Evolutionary conservation across 2,113 vertebrate species (phyloP), one percentile per base, ranked within the genome.

Genomic region (Dromas ardeola): DNA sequence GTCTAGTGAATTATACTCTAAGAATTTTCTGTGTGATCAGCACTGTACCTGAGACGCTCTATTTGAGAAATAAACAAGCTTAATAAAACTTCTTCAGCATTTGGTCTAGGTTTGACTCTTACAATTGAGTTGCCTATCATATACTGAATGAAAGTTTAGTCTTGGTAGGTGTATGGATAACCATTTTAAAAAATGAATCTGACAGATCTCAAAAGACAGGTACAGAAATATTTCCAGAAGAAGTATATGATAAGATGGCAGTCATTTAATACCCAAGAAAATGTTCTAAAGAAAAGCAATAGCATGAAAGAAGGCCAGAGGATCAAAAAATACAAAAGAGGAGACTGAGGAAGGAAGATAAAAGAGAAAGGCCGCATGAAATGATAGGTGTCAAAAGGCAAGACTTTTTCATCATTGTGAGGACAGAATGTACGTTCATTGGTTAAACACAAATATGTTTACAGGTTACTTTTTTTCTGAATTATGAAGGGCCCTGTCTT

Each of bases 1-100:
- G 76, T 80, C 63, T 76, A 71, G 67, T 96, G 96, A 93, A 91
- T 98, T 97, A 86, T 74, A 45, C 81, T 74, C 29, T 7, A 67
- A 81, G 59, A 79, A n/a, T 45, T 62, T 76, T 80, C 9, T 14
- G 0, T 62, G 49, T 62, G 40, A 52, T 88, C 76, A 73, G 49
- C 45, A 53, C 19, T 42, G 38, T 69, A 56, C 32, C 32, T 23
- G 15, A 81, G 61, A 47, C 11, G 25, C 26, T 72, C 0, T 0
- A 32, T 87, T 79, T 84, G 52, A 85, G 69, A 91, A 93, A 72
- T 81, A 73, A 84, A 78, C 13, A 83, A 90, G 12, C 50, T 86
- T 83, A 56, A 45, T 36, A 27, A 38, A 52, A 67, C 10, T 86
- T 86, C 20, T 65, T 71, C 40, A 73, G 42, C 58, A 53, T 61